Base-by-base conservation (phyloP, 2,797 vertebrate genomes). In the Karalla daura region DNA sequence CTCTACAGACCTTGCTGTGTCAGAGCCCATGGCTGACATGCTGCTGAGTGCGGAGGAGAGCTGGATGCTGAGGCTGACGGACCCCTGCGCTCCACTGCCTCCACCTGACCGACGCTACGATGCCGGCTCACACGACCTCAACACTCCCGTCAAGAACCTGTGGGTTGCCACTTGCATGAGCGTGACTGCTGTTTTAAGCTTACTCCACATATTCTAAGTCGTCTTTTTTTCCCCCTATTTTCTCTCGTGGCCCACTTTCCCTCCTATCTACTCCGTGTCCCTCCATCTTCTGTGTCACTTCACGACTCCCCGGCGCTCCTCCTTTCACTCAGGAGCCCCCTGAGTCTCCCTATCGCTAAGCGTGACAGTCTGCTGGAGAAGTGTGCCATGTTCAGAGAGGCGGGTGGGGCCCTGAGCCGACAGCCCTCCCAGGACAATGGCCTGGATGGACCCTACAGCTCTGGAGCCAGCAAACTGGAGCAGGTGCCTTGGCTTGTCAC, bases 331-430 rank as follows among this genome's bases (percentile, higher is more conserved):
- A 99, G 97, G 67, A 93, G 89, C 65, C 94, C 94, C 5, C 69
- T 96, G 78, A 90, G 91, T 64, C 70, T 97, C 61, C 89, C 97
- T 0, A 96, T 99, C 59, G 94, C 96, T 59, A 98, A 97, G 83
- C 93, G 95, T 70, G 97, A 99, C 92, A 96, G 96, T 82, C 90
- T 98, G 78, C 83, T 96, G 88, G 97, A 98, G 91, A 98, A 96
- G 89, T 95, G 95, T 66, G 92, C 93, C 64, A 96, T 98, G 97
- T 99, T 99, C 88, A 95, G 92, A 85, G 97, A 97, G 41, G 86
- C 93, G 17, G 78, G 90, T 17, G 95, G 94, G 78, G 88, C 81
- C 4, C 86, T 95, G 21, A 92, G 83, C 30, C 92, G 88, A 64
- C 94, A 95, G 24, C 91, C 88, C 0, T 95, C 95, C 55, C 95